Base-by-base conservation (phyloP, 2,113 vertebrate genomes). In the Eleginops maclovinus region DNA sequence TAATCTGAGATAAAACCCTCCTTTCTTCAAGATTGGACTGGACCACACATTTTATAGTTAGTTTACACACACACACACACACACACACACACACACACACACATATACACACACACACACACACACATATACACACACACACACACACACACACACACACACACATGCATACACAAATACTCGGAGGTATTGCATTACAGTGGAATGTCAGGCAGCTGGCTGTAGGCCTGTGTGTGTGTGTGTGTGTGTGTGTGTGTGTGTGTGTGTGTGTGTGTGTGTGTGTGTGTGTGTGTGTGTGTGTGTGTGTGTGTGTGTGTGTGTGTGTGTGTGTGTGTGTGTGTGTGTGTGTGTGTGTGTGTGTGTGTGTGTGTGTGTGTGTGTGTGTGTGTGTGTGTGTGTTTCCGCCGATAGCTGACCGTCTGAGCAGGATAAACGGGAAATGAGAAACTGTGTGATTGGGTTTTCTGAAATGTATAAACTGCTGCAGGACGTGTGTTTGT, bases 131-230 rank as follows among this genome's bases (percentile, higher is more conserved):
- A 43, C 41, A 43, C 51, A 54, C 54, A 44, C 51, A 43, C 36
- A 69, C n/a, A 69, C 66, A 56, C 51, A 43, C 21, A 17, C 49
- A 44, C 12, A 1, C 31, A 31, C 31, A 31, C 28, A 31, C 31
- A 31, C 31, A 31, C 31, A 31, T 31, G 31, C 31, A 31, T 31
- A 31, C 31, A 31, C 31, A 31, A 31, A 31, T 31, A 31, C 47
- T 26, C 17, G 0, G 60, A 66, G 71, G 81, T 79, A 36, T 90
- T 86, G 49, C 40, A 67, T 87, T 85, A 87, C 88, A 79, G 54
- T 36, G 85, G 88, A 85, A 86, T 84, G 58, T 55, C 44, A 84
- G 75, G 81, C 88, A 88, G 86, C 88, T 84, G 83, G 62, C 47
- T 71, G 44, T 24, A 71, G 56, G 54, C 54, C 28, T 60, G 11